phyloP scores from a whole-genome alignment of 2,113 vertebrate species.

The Mobula hypostoma region DNA sequence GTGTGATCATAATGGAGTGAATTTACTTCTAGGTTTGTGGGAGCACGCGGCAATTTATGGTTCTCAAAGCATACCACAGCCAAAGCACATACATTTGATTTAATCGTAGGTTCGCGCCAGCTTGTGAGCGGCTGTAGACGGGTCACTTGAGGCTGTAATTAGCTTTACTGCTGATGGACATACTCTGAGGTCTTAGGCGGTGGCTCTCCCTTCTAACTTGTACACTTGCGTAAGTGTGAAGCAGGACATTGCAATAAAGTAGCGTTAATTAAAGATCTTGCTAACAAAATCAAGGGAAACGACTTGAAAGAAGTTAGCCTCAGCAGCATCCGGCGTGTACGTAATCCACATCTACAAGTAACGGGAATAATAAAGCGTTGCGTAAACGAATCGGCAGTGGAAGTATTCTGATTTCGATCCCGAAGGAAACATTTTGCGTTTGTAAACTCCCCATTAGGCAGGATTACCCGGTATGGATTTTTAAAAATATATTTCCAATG shows the following conservation, averaged over 20 bases:
- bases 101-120: not conserved
- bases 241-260: slow-evolving; percentile 9
- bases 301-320: slow-evolving; percentile 12
- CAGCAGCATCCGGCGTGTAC: not conserved
- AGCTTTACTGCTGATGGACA: not conserved
- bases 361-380: not conserved
- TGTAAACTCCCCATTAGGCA: not conserved
- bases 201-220: not conserved
- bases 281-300: slow-evolving; percentile 9
- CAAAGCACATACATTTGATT: not conserved
- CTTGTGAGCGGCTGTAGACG: not conserved
- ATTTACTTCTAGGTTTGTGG: not conserved
- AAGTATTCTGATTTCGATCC: no score
- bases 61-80: not conserved
- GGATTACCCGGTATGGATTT: not conserved
- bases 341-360: not conserved
- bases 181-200: slow-evolving; percentile 1
- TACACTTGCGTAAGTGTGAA: slow-evolving; percentile 30
- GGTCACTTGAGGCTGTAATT: slow-evolving; percentile 10
- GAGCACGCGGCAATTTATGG: not conserved
- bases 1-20: not conserved
- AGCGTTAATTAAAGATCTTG: not conserved
- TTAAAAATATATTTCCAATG: not conserved
- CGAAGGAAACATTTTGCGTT: not conserved
- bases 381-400: not conserved